These are phyloP conservation scores for Isurus oxyrinchus DNA, from an alignment of 2,113 vertebrate genomes.

Conservation along the genomic window DNA sequence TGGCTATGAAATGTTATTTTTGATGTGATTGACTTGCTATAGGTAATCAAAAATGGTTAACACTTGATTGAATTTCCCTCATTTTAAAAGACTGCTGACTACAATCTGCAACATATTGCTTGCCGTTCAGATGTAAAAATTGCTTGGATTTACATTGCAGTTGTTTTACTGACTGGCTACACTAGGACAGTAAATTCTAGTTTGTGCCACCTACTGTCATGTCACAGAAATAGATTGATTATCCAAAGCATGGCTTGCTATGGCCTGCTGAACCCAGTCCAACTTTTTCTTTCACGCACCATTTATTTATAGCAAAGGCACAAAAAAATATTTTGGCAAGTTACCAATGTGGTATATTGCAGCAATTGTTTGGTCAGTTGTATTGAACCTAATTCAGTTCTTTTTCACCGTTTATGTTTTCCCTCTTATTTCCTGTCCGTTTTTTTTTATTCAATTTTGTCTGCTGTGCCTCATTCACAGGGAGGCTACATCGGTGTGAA, in stretches of 20 bases:
- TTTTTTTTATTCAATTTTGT: neutral
- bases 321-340: conserved; percentile 12
- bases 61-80: neutral
- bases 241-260: neutral
- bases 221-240: conserved; percentile 22
- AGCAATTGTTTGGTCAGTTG: conserved; percentile 5
- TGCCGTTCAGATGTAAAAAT: conserved; percentile 1
- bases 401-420: conserved; percentile 4
- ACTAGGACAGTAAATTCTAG: neutral
- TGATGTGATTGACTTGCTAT: neutral
- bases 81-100: neutral
- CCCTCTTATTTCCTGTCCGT: neutral
- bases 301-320: conserved; percentile 30
- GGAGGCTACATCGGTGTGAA: neutral
- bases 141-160: neutral
- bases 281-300: conserved; percentile 26
- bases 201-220: conserved; percentile 15
- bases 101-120: neutral
- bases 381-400: conserved; percentile 17
- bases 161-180: neutral
- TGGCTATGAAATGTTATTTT: neutral
- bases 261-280: neutral
- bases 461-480: neutral
- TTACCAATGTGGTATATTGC: neutral
- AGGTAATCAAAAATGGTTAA: neutral